A percentile compares a stretch with the other conserved stretches of the same genome.
Conservation (phyloP, 2,888 invertebrate species). For the Idaea aversata region DNA sequence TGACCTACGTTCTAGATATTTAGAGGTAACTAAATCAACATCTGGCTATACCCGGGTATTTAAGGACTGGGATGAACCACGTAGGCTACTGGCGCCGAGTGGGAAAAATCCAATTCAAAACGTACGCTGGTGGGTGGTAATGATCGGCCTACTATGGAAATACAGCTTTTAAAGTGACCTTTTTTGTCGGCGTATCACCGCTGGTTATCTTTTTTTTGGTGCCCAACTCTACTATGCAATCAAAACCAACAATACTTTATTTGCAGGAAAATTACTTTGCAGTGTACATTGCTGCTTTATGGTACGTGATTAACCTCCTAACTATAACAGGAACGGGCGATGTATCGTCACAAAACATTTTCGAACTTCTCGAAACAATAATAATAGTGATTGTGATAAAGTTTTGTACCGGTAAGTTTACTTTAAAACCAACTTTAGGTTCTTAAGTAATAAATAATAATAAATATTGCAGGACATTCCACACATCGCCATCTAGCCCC, state of each 20-base stretch:
- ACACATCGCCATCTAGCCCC: too few species aligned
- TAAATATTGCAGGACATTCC: too few species aligned
- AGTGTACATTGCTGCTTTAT: slow-evolving; percentile 68
- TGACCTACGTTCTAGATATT: slow-evolving; percentile 57
- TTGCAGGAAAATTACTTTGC: slow-evolving; percentile 62
- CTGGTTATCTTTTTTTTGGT: too few species aligned
- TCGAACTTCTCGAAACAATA: slow-evolving; percentile 73
- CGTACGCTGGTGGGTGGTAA: too few species aligned
- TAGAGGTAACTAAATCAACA: slow-evolving; percentile 42
- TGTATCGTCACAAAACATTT: slow-evolving; percentile 66
- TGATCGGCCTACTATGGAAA: too few species aligned
- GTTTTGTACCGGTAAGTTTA: slow-evolving; percentile 67
- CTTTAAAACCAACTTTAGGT: background rate
- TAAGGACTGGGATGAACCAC: too few species aligned
- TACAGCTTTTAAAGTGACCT: too few species aligned
- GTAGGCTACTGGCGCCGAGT: too few species aligned
- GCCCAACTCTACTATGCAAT: too few species aligned
- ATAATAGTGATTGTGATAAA: slow-evolving; percentile 71
- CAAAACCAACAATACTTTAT: background rate
- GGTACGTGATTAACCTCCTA: slow-evolving; percentile 74
- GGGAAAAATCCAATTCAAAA: too few species aligned
- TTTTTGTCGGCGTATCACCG: too few species aligned
- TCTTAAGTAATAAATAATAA: too few species aligned
- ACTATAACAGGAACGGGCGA: slow-evolving; percentile 78
- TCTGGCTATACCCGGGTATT: background rate